Percentiles rank a stretch among this genome's conserved stretches.
Evolutionary conservation across 2,888 invertebrate genomes (phyloP).

Genomic region (Taphrorychus bicolor): DNA sequence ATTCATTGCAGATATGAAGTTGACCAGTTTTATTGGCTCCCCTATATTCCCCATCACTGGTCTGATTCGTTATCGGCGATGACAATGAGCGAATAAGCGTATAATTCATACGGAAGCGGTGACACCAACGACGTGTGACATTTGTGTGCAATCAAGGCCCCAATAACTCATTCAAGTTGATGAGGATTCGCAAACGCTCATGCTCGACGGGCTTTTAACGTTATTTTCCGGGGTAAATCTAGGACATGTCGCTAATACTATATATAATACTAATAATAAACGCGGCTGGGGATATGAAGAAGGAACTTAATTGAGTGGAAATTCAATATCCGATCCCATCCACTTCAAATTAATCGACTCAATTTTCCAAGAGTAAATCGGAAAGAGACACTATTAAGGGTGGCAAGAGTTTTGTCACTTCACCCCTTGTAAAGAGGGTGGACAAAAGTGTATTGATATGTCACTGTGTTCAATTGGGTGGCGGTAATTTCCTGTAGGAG

Average conservation of each 20-base stretch:
- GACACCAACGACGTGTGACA: constrained; percentile 52
- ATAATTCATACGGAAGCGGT: constrained; percentile 53
- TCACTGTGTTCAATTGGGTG: constrained; percentile 35
- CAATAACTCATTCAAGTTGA: constrained; percentile 55
- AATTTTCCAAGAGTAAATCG: constrained; percentile 15
- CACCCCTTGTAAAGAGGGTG: constrained; percentile 33
- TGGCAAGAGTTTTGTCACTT: constrained; percentile 24
- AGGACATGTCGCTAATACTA: background rate
- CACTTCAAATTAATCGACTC: constrained; percentile 19
- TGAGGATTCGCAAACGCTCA: constrained; percentile 20
- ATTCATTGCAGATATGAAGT: no score
- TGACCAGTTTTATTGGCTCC: background rate
- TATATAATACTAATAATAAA: background rate
- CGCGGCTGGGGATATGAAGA: no score
- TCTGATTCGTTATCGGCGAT: constrained; percentile 29
- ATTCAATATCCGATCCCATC: background rate
- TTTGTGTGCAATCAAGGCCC: constrained; percentile 58
- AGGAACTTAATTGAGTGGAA: background rate
- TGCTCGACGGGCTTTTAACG: constrained; percentile 20
- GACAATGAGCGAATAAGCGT: constrained; percentile 48
- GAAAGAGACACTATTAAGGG: constrained; percentile 28
- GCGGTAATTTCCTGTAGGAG: constrained; percentile 29
- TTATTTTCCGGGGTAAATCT: background rate
- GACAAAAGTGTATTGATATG: constrained; percentile 38
- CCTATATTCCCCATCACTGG: constrained; percentile 18